Base-by-base conservation (phyloP, 2,113 vertebrate species). In the Casuarius casuarius region DNA sequence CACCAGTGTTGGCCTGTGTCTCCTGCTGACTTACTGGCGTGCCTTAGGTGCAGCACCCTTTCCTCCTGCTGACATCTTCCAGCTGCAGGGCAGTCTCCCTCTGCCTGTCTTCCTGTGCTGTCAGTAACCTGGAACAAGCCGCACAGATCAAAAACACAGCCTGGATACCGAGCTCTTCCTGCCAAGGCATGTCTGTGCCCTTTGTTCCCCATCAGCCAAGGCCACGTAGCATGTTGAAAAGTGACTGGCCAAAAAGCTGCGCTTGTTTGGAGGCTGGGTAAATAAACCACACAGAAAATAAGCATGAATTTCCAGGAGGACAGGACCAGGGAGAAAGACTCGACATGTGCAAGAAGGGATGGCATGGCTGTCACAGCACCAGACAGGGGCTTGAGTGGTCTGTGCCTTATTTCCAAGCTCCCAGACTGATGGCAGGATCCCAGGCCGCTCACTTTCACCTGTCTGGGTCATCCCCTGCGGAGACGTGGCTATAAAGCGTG, bases 31-130 rank as follows among this genome's bases (percentile, higher is more conserved):
- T 70, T 16, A 19, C 0, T 29, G 38, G 40, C 58, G 74, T 46
- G 81, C 81, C 66, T 92, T 83, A 97, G 20, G 63, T 63, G 67
- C 98, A 99, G 96, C 98, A 99, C 42, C 94, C 65, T 92, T 81
- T 98, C 93, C 79, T 97, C 79, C 91, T 95, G 65, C 54, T n/a
- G 16, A 89, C 84, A 42, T 97, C 87, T 11, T 96, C 96, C 95
- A 98, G 96, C 68, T 92, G 97, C 93, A 98, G 95, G 56, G 97
- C 97, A n/a, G 92, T 96, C 91, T 98, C 96, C 66, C 94, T 96
- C 62, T 98, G 98, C 82, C 84, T 98, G 86, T 98, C 98, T 88
- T 98, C 94, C 82, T 98, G 98, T 13, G 94, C 94, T 31, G 98
- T 94, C 71, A 99, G 94, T 94, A 98, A 92, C 94, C 99, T 99